Evolutionary conservation across 2,113 vertebrate genomes (phyloP), one percentile per base, ranked within the genome.

Genomic region (Aythya baeri): DNA sequence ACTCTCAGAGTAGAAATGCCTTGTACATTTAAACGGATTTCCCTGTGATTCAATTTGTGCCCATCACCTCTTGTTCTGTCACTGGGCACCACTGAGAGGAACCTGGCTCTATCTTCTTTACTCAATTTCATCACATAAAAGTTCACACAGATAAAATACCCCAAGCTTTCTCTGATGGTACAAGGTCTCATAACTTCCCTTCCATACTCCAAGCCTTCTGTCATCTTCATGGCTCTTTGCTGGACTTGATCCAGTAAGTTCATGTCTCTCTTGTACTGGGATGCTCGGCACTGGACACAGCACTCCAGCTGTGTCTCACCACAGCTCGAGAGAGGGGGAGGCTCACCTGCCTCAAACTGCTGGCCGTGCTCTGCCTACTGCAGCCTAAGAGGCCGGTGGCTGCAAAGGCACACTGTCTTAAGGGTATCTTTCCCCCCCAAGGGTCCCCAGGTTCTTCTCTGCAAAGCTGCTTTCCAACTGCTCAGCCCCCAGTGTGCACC

Each of bases 191-290:
- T 34, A 65, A 11, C 26, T 17, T 66, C 34, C 44, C 34, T 22
- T 23, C 14, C 3, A 6, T 17, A 0, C 31, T 72, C 54, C 16
- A 54, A 26, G 17, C 7, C 29, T 86, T 38, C 9, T 15, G 22
- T 13, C 44, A 61, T 17, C 23, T 32, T 5, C 27, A 10, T 1
- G 1, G 22, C 13, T 36, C 44, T 66, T 88, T 44, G 44, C 58
- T 72, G 66, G 11, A 23, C 20, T 77, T 13, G 7, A 27, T 22
- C 11, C 43, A 72, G 1, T 8, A 59, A 55, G 46, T 3, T 23
- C 31, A 22, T 0, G 1, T 31, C 23, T 50, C 49, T 50, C 49
- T 20, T 0, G 1, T 9, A 2, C 25, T 22, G 55, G 4, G n/a
- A 46, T 18, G 14, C 55, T 41, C 25, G 36, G 55, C 18, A 7